Evolutionary conservation across 2,113 vertebrate species (phyloP), one percentile per base, ranked within the genome.

Genomic region (Butorides virescens): DNA sequence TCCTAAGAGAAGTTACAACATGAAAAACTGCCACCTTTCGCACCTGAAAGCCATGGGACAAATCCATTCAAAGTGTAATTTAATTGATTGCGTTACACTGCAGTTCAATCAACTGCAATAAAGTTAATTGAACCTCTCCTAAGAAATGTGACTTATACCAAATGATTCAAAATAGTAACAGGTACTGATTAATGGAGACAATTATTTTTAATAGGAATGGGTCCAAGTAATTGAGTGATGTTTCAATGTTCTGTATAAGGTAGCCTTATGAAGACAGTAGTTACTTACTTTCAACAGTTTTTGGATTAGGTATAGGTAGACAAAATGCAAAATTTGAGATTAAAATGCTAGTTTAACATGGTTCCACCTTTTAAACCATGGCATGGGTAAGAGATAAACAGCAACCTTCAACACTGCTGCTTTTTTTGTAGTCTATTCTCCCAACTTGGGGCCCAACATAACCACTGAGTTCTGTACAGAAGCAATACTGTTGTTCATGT

Each of bases 71-170:
- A 78, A 89, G 80, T 92, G 67, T 79, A 75, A 89, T 82, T 93
- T 91, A 95, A 97, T 92, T 93, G 95, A 97, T 93, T 91, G 91
- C 37, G 0, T 66, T 85, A 58, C 89, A 22, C 70, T 92, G 88
- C 91, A 73, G 81, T 79, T 96, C 91, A 96, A 62, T 96, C 94
- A 95, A 32, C 86, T 92, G 95, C 92, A 94, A 91, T 97, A 93
- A 96, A 94, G 44, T 92, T 96, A 97, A 96, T 96, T 93, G 92
- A 95, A 92, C 70, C 70, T 85, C 84, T 87, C 73, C 70, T 73
- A 70, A 72, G 92, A 89, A 95, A 92, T 87, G 86, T 84, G 84
- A 68, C 73, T 96, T 53, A 61, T 89, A 78, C 66, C 70, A 61
- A 68, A 56, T 62, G 70, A 79, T 82, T 92, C 70, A 95, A 92